Evolutionary conservation across 1,140 invertebrate species (phyloP).

Genomic region (Anastatus disparis): DNA sequence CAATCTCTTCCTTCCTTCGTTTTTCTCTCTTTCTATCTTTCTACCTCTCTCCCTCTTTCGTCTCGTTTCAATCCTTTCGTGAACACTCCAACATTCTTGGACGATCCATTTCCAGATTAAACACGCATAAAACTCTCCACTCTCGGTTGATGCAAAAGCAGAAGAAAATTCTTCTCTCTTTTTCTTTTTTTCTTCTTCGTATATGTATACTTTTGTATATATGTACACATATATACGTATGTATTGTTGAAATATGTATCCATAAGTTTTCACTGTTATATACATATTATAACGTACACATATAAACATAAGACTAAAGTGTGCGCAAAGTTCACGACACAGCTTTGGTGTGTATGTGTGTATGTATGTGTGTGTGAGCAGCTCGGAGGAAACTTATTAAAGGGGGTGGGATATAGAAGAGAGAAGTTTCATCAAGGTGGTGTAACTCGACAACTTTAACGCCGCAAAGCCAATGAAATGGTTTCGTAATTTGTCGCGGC

Average conservation of each 20-base stretch:
- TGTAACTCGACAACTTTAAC: neutral
- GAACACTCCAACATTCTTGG: constrained; percentile 59
- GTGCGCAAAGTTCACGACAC: no score
- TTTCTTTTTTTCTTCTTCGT: constrained; percentile 2
- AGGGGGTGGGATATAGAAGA: no score
- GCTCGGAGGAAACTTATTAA: constrained; percentile 30
- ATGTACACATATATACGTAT: no score
- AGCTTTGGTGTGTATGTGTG: no score
- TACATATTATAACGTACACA: no score
- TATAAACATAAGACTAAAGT: no score
- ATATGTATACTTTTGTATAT: neutral
- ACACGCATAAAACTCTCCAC: constrained; percentile 63
- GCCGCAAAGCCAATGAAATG: constrained; percentile 1
- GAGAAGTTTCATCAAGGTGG: constrained; percentile 1
- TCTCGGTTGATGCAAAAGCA: constrained; percentile 52
- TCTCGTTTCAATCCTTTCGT: no score
- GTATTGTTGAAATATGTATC: no score
- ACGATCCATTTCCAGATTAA: constrained; percentile 66
- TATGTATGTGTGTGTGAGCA: no score
- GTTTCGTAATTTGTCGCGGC: neutral
- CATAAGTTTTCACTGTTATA: no score
- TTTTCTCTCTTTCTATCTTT: constrained; percentile 44
- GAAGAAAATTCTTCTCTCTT: constrained; percentile 45
- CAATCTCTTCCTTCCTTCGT: neutral
- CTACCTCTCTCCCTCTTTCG: constrained; percentile 28